Base-by-base conservation (phyloP, 2,888 invertebrate species). In the Heliconius ethilla region DNA sequence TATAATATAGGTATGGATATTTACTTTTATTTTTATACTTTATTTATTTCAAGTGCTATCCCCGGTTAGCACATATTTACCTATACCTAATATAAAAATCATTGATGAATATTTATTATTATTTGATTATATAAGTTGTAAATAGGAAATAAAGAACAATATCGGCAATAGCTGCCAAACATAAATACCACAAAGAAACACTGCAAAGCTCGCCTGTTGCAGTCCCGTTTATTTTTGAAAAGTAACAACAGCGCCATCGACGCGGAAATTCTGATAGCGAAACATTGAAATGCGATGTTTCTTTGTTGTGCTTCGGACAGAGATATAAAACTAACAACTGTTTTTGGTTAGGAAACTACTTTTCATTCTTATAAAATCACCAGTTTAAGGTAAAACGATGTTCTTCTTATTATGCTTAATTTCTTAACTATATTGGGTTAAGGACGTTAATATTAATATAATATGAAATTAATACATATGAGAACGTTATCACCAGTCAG, bases 261-360 rank as follows among this genome's bases (percentile, higher is more conserved):
- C 84, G 86, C 86, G 87, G 86, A 88, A 88, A 85, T 82, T 83
- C 85, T 84, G 88, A 89, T 87, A 87, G 83, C 83, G 82, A 87
- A 87, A 88, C 85, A 86, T 84, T 85, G 85, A 85, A 87, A 87
- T 84, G 81, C 82, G 72, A 84, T 84, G 82, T 81, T 84, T 83
- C 81, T 83, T 84, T 84, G 84, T 82, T 78, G 51, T 78, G 78
- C 78, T 81, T 70, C 72, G 67, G 66, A 78, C 55, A 79, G 75
- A 79, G 73, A 77, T 69, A 72, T 69, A 82, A 81, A 79, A 75
- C 63, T 77, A 79, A 75, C 73, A 67, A 75, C 72, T 67, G 66
- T 76, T 78, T 77, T 66, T 75, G 51, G 65, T 65, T 73, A 72
- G 66, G 40, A 72, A 72, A 66, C 37, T 66, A 77, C 72, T 66